Base-by-base conservation (phyloP, 2,888 invertebrate genomes). In the Drosophila nigricruria region DNA sequence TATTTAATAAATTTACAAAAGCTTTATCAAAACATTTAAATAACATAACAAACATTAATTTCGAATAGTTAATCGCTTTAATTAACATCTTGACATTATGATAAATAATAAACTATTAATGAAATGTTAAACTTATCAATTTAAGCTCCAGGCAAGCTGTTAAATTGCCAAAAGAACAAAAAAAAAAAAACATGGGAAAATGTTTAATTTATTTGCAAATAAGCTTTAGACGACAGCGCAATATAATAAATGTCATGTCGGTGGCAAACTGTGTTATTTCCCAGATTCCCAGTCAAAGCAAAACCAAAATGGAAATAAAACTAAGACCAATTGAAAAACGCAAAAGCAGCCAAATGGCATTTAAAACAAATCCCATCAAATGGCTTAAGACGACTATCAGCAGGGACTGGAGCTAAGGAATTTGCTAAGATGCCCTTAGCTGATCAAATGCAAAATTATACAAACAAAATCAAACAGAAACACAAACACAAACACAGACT, bases 361-460 rank as follows among this genome's bases (percentile, higher is more conserved):
- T 65, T 57, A 14, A 61, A 66, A 56, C 20, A 64, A 60, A 63
- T 64, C 30, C 34, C 10, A 52, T 42, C 40, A 50, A 42, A 56
- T 25, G 45, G 32, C 27, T 60, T 49, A 49, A 18, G 10, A 18
- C 50, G 36, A 45, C 53, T 36, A 60, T 45, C 43, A 58, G 23
- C 74, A 69, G 23, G 20, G 32, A 52, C 14, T 52, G 42, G 47
- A 50, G 42, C 50, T 40, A 14, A 63, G 50, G 62, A 53, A 27
- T 50, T 63, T 49, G 25, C 25, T 47, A 53, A 62, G 47, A 27
- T 38, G 42, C 47, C 30, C n/a, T 38, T 20, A 50, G 47, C 60
- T 58, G 57, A 49, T 56, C 25, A 78, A 66, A 74, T 66, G 38
- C 23, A 18, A 60, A 42, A 67, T 43, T 23, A 42, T 18, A 65